Conservation (phyloP, 2,888 invertebrate species). For the Philereme transversata region DNA sequence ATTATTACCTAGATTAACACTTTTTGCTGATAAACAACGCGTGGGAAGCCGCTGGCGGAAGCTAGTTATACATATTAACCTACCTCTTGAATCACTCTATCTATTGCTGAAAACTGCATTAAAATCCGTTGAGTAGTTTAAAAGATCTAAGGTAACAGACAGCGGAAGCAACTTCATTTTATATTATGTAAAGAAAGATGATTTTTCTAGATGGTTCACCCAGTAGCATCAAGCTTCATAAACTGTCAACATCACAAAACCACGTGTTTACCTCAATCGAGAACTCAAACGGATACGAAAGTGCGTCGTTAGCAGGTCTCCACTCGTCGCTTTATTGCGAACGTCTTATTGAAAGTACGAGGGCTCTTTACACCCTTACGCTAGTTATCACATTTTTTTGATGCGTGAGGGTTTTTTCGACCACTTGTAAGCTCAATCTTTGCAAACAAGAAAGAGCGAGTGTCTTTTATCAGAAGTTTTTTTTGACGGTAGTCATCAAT, state of each 20-base stretch:
- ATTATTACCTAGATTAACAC: no score
- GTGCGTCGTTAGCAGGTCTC: slow-evolving; percentile 77
- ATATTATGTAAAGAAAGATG: no score
- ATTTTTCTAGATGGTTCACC: not conserved
- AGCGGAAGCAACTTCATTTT: no score
- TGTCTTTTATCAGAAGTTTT: not conserved
- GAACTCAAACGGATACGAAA: slow-evolving; percentile 50
- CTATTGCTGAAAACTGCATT: no score
- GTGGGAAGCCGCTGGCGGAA: no score
- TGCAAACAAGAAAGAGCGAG: slow-evolving; percentile 6
- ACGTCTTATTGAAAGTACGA: slow-evolving; percentile 67
- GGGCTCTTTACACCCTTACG: slow-evolving; percentile 70
- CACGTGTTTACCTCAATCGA: slow-evolving; percentile 38
- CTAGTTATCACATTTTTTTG: slow-evolving; percentile 79
- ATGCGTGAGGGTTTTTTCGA: slow-evolving; percentile 68
- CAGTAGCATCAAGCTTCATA: slow-evolving; percentile 1
- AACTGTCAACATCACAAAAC: slow-evolving; percentile 21
- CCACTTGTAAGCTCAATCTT: slow-evolving; percentile 39
- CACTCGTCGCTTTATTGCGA: slow-evolving; percentile 74
- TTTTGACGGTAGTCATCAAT: no score
- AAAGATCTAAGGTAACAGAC: no score
- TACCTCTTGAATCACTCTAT: no score
- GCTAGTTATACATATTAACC: no score
- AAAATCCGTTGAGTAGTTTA: no score
- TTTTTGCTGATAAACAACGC: no score